Evolutionary conservation across 2,113 vertebrate species (phyloP), one percentile per base, ranked within the genome.

Genomic region (Proterorhinus semilunaris): DNA sequence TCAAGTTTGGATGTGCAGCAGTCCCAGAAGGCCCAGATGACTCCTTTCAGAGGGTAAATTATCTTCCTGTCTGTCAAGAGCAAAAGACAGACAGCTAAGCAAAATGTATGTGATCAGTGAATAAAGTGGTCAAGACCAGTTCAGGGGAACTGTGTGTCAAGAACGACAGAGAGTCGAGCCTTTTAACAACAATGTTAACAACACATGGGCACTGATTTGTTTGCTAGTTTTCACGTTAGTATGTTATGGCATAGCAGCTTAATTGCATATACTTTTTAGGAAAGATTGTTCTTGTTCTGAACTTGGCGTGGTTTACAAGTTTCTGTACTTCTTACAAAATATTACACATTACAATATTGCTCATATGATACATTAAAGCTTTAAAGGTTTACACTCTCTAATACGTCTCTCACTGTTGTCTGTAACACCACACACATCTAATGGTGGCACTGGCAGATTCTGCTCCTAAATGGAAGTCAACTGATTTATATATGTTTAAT

Each of bases 31-130:
- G 58, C 70, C 73, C 51, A 57, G 62, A 83, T 76, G 74, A 82
- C 49, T 81, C 67, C 72, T 86, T 80, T 87, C 76, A 83, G 17
- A 66, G 43, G 80, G 73, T 76, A 83, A 86, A 86, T 85, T 82
- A 75, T 74, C 73, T 76, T 71, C 65, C 72, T 72, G 72, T 86
- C 72, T 72, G 76, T 76, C 68, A 79, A 58, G 48, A 68, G 76
- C 46, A 49, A 65, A 49, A 17, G 48, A 36, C 68, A 66, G 63
- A 54, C 27, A 11, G 49, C 51, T 43, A 54, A 36, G 21, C 11
- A 21, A 44, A 47, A 44, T 63, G 21, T 44, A 62, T 59, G 57
- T 61, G 13, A 11, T 63, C 61, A 48, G 61, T 21, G 15, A 46
- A 5, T 62, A 10, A 8, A 42, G 58, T 45, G 42, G 36, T 45